Base-by-base conservation (phyloP, 2,888 invertebrate species). In the Acholoe squamosa region DNA sequence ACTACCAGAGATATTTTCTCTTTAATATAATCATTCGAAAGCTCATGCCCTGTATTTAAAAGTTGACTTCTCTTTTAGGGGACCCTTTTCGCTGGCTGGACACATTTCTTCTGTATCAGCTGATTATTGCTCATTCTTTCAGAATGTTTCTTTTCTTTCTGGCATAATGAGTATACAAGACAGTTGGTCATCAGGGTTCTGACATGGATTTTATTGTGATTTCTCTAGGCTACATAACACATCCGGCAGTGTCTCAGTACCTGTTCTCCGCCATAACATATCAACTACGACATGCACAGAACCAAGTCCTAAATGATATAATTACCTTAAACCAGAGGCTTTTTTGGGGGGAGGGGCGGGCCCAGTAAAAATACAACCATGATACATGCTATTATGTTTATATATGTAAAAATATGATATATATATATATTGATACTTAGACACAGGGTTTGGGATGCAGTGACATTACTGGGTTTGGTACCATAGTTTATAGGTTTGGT, bases 181-280 rank as follows among this genome's bases (percentile, higher is more conserved):
- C 43, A 43, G 10, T 43, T 43, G 43, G 43, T 43, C 61, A 61
- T 61, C 61, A 19, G 71, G 71, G 71, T 71, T 71, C 84, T 43
- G n/a, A 84, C 84, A 84, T 84, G 84, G 43, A 25, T 84, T 84
- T 84, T 84, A 84, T 84, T 84, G 84, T 84, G 84, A 84, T 33
- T 84, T 16, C 3, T 51, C 51, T 51, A 34, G 51, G 43, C 84
- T 84, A 84, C 84, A 84, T 84, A 51, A 84, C 84, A 84, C 84
- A n/a, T 84, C 84, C 43, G 84, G 84, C 84, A 25, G 84, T 84
- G 84, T 84, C 34, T n/a, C 84, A 33, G 84, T 84, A 43, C n/a
- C 43, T 84, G n/a, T 84, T 43, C 43, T 77, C 31, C 77, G 61
- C 61, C 61, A 3, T 61, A 19, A 61, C 19, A 71, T 71, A 71